phyloP scores from a whole-genome alignment of 2,113 vertebrate species.

The Acanthisitta chloris region DNA sequence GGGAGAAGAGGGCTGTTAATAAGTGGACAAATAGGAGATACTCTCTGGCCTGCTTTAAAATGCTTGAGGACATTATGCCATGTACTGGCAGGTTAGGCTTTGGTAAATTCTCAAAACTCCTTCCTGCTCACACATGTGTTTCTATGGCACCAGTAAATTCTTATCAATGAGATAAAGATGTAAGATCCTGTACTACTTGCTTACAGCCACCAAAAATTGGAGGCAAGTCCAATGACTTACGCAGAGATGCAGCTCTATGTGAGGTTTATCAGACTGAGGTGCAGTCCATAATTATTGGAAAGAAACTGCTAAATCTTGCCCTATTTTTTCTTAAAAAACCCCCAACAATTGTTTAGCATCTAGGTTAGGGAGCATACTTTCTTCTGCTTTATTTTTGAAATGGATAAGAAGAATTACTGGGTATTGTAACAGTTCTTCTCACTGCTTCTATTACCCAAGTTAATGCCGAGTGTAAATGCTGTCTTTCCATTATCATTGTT shows the following conservation, averaged over 20 bases:
- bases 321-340: neutral
- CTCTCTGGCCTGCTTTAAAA: constrained; percentile 9
- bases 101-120: neutral
- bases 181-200: neutral
- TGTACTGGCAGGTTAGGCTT: neutral
- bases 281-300: neutral
- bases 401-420: neutral
- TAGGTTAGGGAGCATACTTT: neutral
- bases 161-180: neutral
- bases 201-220: neutral
- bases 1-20: constrained; percentile 48
- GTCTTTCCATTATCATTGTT: neutral
- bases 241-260: neutral
- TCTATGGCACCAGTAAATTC: neutral
- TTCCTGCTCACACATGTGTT: neutral
- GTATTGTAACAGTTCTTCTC: neutral
- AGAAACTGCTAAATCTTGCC: neutral
- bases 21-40: constrained; percentile 55
- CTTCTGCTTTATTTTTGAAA: neutral
- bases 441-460: neutral
- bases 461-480: neutral
- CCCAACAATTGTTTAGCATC: neutral
- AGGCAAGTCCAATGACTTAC: neutral
- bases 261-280: neutral
- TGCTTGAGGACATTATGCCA: constrained; percentile 1